phyloP scores from a whole-genome alignment of 2,113 vertebrate genomes.

The Heloderma charlesbogerti region DNA sequence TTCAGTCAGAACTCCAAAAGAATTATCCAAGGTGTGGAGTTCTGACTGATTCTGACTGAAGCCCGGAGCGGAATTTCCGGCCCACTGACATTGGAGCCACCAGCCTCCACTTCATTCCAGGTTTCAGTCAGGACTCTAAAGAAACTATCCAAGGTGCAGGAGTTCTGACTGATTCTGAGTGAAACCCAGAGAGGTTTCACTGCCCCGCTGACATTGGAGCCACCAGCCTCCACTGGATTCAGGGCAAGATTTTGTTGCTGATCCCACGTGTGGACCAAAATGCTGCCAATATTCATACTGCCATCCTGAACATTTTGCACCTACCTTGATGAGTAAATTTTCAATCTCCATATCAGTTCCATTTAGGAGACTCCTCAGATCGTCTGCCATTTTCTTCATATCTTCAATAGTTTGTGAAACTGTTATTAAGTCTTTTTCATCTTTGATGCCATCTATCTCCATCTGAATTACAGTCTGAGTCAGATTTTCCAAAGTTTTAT shows the following conservation, averaged over 20 bases:
- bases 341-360: background rate
- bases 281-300: background rate
- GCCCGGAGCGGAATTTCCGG: too few relatives aligned
- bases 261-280: background rate
- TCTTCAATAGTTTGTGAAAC: background rate
- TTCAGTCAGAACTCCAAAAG: too few relatives aligned
- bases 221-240: background rate
- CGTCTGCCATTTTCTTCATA: accelerated
- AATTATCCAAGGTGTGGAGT: too few relatives aligned
- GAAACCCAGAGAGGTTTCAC: background rate
- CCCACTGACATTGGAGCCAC: too few relatives aligned
- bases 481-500: background rate
- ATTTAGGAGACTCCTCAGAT: background rate
- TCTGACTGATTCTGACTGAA: too few relatives aligned
- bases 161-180: background rate
- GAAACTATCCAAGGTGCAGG: too few relatives aligned
- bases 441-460: background rate
- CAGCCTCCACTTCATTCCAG: too few relatives aligned
- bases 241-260: background rate
- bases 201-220: background rate
- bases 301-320: background rate
- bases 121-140: too few relatives aligned
- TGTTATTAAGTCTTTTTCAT: background rate
- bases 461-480: accelerated
- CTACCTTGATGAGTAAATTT: background rate